Percentiles rank a stretch among this genome's conserved stretches.
Evolutionary conservation across 2,113 vertebrate genomes (phyloP).

Genomic region (Sisor rabdophorus): DNA sequence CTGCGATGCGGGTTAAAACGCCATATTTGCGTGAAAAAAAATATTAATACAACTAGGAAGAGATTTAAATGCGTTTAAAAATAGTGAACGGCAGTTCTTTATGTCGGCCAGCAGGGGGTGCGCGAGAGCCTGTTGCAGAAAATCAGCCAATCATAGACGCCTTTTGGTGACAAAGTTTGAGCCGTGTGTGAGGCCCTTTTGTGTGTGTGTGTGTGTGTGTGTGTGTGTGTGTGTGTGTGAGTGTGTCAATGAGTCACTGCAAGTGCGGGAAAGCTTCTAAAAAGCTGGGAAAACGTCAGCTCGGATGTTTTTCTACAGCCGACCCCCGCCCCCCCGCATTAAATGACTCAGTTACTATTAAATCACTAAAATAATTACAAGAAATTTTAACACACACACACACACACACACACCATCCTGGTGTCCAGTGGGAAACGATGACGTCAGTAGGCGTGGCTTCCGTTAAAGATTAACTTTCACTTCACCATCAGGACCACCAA

Average conservation of each 20-base stretch:
- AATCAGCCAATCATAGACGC: slow-evolving; percentile 50
- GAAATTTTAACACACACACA: not conserved
- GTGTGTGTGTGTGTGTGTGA: slow-evolving; percentile 19
- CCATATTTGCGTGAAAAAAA: not conserved
- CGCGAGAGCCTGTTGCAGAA: slow-evolving; percentile 50
- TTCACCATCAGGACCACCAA: too few relatives aligned
- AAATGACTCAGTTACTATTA: not conserved
- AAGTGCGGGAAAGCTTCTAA: slow-evolving; percentile 35
- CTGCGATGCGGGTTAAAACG: not conserved
- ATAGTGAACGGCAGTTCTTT: slow-evolving; percentile 55
- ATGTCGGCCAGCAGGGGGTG: slow-evolving; percentile 52
- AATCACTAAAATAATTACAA: not conserved
- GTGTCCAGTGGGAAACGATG: too few relatives aligned
- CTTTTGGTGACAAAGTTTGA: slow-evolving; percentile 25
- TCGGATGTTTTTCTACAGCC: slow-evolving; percentile 4
- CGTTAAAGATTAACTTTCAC: too few relatives aligned
- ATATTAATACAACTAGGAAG: not conserved
- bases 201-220: slow-evolving; percentile 32
- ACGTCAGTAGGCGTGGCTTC: too few relatives aligned
- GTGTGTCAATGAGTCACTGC: slow-evolving; percentile 8
- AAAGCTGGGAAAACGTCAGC: slow-evolving; percentile 3
- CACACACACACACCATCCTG: not conserved
- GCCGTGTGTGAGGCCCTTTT: slow-evolving; percentile 39
- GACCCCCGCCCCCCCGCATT: not conserved
- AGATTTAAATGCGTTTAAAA: slow-evolving; percentile 44